These are phyloP conservation scores for Spinibarbus caldwelli DNA, from an alignment of 2,797 vertebrate species.

Conservation along the genomic window DNA sequence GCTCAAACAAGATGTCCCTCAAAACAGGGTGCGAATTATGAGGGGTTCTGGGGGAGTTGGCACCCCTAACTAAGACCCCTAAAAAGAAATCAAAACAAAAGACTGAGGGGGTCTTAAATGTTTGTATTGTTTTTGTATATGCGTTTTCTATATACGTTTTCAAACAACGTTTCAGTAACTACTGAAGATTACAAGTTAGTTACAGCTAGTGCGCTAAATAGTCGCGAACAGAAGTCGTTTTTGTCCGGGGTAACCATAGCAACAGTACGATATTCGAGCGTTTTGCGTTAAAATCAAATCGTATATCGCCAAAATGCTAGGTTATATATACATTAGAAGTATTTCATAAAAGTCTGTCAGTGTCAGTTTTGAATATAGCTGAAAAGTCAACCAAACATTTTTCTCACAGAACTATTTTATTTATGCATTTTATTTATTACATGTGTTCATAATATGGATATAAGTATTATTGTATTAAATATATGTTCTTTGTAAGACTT, in stretches of 20 bases:
- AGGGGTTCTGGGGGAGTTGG: background rate
- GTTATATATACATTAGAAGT: background rate
- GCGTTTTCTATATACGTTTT: no score
- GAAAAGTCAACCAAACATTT: background rate
- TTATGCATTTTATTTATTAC: background rate
- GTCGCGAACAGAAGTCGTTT: background rate
- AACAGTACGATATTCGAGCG: background rate
- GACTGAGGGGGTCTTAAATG: background rate
- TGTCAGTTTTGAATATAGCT: background rate
- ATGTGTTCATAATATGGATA: background rate
- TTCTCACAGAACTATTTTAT: background rate
- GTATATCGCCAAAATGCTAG: background rate
- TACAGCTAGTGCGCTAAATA: background rate
- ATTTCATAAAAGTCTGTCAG: background rate
- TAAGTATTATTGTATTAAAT: background rate
- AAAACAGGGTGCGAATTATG: background rate
- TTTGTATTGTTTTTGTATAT: background rate
- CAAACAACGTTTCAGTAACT: background rate
- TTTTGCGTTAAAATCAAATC: background rate
- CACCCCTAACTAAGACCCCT: background rate
- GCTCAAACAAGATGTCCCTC: conserved; percentile 28
- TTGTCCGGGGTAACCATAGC: background rate
- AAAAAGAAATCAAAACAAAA: background rate
- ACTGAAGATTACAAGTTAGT: background rate
- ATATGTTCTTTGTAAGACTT: background rate